Conservation (phyloP, 2,888 invertebrate species). For the Agrilus mali region DNA sequence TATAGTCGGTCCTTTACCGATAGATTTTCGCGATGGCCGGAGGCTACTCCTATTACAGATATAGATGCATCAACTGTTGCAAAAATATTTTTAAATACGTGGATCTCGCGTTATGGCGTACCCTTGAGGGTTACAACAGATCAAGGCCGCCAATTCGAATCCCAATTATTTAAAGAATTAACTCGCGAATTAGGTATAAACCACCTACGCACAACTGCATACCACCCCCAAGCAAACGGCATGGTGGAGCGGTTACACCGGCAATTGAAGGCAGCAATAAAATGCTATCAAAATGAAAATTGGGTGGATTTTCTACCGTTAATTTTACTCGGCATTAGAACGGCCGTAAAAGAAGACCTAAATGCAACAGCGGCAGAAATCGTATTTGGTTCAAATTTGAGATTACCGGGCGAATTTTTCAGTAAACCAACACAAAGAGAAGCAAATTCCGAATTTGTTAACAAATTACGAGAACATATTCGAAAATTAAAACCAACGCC, state of each 20-base stretch:
- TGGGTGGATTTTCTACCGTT: conserved; percentile 22
- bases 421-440: background rate
- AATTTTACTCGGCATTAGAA: conserved; percentile 22
- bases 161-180: conserved; percentile 16
- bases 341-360: conserved; percentile 20
- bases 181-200: conserved; percentile 14
- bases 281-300: conserved; percentile 11
- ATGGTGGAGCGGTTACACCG: conserved; percentile 30
- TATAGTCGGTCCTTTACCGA: too few species aligned
- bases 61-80: conserved; percentile 18
- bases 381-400: conserved; percentile 19
- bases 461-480: too few species aligned
- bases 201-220: conserved; percentile 19
- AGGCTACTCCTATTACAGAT: too few species aligned
- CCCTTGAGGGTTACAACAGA: conserved; percentile 23
- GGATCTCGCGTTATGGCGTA: conserved; percentile 31
- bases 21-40: too few species aligned
- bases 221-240: conserved; percentile 28
- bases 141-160: conserved; percentile 24
- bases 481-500: too few species aligned
- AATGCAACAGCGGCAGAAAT: conserved; percentile 20
- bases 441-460: too few species aligned
- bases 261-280: conserved; percentile 27
- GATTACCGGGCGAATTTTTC: conserved; percentile 17
- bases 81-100: conserved; percentile 22